Evolutionary conservation across 2,797 vertebrate genomes (phyloP).

Genomic region (Alcedo quadribrachys): DNA sequence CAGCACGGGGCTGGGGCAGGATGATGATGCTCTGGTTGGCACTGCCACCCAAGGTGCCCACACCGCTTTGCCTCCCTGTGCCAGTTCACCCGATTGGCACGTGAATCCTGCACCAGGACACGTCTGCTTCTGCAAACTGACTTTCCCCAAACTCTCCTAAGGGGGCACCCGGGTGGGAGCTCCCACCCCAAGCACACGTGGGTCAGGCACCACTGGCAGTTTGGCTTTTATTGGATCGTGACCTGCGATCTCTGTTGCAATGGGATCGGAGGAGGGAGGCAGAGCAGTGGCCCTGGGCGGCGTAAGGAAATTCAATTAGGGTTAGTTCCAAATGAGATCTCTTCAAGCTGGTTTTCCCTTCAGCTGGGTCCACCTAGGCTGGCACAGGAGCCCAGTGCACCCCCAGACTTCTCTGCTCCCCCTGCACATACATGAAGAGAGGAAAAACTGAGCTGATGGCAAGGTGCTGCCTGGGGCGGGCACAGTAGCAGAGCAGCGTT

Average conservation of each 20-base stretch:
- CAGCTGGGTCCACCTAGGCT: neutral
- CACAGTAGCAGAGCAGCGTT: neutral
- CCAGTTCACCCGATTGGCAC: neutral
- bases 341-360: neutral
- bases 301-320: neutral
- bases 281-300: neutral
- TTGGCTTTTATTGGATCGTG: neutral
- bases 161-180: neutral
- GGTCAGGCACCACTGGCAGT: neutral
- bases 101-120: neutral
- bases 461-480: neutral
- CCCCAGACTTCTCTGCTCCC: neutral
- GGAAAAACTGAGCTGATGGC: neutral
- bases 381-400: neutral
- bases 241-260: conserved; percentile 5
- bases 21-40: neutral
- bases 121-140: neutral
- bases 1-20: neutral
- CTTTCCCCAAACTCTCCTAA: neutral
- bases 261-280: neutral
- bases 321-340: neutral
- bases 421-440: neutral
- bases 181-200: neutral
- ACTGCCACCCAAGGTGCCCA: neutral
- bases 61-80: fast-evolving